A percentile compares a stretch with the other conserved stretches of the same genome.
Evolutionary conservation across 2,888 invertebrate genomes (phyloP).

Genomic region (Galerucella nymphaeae): DNA sequence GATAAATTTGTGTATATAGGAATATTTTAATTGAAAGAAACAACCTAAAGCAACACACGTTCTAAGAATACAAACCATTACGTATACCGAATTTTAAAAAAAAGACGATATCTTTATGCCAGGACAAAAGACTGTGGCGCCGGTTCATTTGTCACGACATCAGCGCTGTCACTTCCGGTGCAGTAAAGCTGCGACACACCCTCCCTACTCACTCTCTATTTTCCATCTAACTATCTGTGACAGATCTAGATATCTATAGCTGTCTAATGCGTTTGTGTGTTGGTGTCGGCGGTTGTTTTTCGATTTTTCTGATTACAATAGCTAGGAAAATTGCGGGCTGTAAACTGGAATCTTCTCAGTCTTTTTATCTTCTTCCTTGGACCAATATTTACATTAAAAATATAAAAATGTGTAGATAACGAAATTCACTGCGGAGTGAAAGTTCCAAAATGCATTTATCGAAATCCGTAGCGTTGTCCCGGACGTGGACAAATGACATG

Average conservation of each 20-base stretch:
- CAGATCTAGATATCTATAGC: constrained; percentile 42
- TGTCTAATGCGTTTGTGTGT: constrained; percentile 41
- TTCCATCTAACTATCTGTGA: constrained; percentile 38
- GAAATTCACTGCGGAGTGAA: not conserved
- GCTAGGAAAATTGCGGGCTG: not conserved
- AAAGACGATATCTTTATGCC: constrained; percentile 37
- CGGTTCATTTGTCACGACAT: constrained; percentile 65
- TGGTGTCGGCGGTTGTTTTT: constrained; percentile 14
- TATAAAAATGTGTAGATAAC: too few species aligned
- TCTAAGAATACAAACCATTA: constrained; percentile 46
- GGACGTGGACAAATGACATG: constrained; percentile 60
- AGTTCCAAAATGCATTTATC: constrained; percentile 50
- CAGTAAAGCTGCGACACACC: constrained; percentile 34
- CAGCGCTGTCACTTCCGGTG: constrained; percentile 63
- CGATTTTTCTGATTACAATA: constrained; percentile 16
- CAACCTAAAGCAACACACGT: constrained; percentile 37
- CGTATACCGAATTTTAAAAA: constrained; percentile 37
- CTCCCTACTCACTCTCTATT: constrained; percentile 19
- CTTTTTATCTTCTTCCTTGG: too few species aligned
- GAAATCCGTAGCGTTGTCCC: constrained; percentile 45
- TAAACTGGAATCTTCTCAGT: not conserved
- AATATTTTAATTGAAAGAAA: constrained; percentile 22
- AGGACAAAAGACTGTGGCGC: constrained; percentile 61
- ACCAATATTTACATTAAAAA: too few species aligned
- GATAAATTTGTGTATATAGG: too few species aligned